Evolutionary conservation across 2,797 vertebrate genomes (phyloP).

Genomic region (Limnodromus scolopaceus): DNA sequence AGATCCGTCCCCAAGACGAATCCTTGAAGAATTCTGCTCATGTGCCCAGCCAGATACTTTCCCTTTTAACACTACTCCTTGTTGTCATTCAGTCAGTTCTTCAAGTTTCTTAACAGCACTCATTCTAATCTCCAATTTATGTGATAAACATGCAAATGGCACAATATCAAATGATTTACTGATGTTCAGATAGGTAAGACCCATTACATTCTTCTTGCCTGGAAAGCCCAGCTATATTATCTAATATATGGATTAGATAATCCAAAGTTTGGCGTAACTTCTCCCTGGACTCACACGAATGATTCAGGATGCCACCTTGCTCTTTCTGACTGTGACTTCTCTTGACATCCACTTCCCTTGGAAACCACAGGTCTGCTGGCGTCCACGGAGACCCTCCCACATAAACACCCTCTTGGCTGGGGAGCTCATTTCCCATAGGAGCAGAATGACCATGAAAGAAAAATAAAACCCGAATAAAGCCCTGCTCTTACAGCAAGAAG

Average conservation of each 20-base stretch:
- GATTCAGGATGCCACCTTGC: background rate
- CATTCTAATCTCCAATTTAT: background rate
- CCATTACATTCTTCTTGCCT: background rate
- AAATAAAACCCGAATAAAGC: background rate
- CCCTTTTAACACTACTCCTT: background rate
- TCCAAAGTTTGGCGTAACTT: background rate
- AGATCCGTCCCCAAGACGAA: background rate
- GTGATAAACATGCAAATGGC: background rate
- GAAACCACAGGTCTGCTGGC: background rate
- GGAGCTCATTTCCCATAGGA: background rate
- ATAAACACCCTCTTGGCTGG: background rate
- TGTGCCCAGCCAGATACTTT: background rate
- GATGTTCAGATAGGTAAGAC: background rate
- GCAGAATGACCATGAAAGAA: background rate
- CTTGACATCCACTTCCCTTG: background rate
- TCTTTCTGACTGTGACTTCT: background rate
- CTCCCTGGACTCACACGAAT: background rate
- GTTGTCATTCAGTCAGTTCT: background rate
- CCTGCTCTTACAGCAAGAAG: accelerated
- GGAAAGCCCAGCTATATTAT: background rate
- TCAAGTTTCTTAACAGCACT: background rate
- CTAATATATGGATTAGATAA: background rate
- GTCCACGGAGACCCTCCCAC: accelerated
- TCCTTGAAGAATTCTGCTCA: background rate
- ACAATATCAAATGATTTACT: background rate